Evolutionary conservation across 2,797 vertebrate genomes (phyloP), one percentile per base, ranked within the genome.

Genomic region (Pantherophis vulpinus): DNA sequence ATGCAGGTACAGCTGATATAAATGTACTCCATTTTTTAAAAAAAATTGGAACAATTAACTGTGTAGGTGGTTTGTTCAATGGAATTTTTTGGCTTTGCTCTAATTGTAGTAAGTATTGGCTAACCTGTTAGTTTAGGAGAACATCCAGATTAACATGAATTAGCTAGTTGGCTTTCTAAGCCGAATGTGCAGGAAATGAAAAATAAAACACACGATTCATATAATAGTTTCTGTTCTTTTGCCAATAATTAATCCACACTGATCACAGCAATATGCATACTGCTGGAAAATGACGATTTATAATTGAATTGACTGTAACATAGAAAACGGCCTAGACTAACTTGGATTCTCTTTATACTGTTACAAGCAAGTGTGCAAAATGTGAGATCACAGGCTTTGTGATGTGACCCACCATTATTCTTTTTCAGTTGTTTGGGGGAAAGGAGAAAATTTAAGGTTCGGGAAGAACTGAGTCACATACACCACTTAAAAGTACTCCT

Each of bases 31-130:
- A 90, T 90, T 94, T 61, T 94, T 91, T 94, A 90, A 6, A 25
- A 25, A 25, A 29, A 96, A 93, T 86, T 95, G 92, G 14, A 37
- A 42, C 55, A 91, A 60, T 79, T 70, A 91, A 29, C 1, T 60
- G 90, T 60, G 90, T 88, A 96, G 92, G 93, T 94, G 94, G 94
- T 95, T 96, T 96, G 96, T 93, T 96, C 94, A 96, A 91, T 90
- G 95, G 95, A 93, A 96, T 83, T 93, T 51, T 90, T n/a, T 88
- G 27, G 55, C 13, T 51, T 20, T 89, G 66, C 90, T 27, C 11
- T 92, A 97, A 90, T 90, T 91, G 55, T 54, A 93, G 87, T 94
- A 32, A 91, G 6, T 83, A 61, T n/a, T 70, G 37, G 23, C 23
- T 25, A 55, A 29, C 37, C 92, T 58, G 92, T 88, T 92, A 93